phyloP scores from a whole-genome alignment of 2,888 invertebrate species.

The Lottia gigantea region DNA sequence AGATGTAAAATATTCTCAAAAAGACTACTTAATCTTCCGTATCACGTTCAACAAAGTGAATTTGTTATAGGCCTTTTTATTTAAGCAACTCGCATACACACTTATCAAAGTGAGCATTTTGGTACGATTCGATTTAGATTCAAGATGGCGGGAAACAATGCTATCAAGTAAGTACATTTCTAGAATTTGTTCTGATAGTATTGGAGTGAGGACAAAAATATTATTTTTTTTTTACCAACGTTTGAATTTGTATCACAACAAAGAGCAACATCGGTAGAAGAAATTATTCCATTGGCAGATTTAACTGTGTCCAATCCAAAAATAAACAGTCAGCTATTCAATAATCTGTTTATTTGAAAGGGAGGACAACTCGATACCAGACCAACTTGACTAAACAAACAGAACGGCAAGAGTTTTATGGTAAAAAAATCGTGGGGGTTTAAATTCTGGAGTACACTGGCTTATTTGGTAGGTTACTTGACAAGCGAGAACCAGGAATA shows the following conservation, averaged over 20 bases:
- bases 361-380: no score
- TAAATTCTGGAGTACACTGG: not conserved
- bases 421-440: no score
- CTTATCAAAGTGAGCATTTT: no score
- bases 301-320: not conserved
- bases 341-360: not conserved
- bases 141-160: not conserved
- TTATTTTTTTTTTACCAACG: not conserved
- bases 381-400: no score
- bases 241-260: constrained; percentile 2
- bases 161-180: not conserved
- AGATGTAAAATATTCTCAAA: no score
- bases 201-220: not conserved
- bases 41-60: no score
- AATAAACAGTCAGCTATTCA: constrained; percentile 1
- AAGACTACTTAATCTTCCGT: no score
- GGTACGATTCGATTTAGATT: not conserved
- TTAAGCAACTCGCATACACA: no score
- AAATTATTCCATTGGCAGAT: not conserved
- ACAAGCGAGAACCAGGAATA: not conserved
- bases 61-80: no score
- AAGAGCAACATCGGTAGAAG: not conserved
- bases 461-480: not conserved
- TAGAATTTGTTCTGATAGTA: not conserved
- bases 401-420: not conserved